phyloP scores from a whole-genome alignment of 2,113 vertebrate species.

The Myotis yumanensis region DNA sequence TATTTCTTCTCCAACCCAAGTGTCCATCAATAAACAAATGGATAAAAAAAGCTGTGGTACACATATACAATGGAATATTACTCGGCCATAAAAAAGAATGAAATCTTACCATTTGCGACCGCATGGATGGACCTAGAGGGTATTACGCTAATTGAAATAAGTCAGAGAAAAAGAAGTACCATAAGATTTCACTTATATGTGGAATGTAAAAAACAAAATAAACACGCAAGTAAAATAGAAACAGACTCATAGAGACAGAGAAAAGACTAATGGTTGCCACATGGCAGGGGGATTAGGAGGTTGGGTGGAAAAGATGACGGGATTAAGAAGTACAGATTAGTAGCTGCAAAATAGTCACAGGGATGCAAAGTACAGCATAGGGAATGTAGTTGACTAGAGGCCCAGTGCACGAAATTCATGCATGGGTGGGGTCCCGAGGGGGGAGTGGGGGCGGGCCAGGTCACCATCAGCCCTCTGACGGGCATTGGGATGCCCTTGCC shows the following conservation, averaged over 20 bases:
- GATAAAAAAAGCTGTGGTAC: not conserved
- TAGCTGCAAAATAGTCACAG: not conserved
- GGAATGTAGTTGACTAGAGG: not conserved
- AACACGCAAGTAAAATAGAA: not conserved
- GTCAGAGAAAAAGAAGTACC: not conserved
- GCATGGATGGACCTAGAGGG: not conserved
- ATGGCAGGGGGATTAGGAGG: not conserved
- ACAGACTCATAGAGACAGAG: not conserved
- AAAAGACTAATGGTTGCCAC: not conserved
- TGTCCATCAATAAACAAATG: not conserved
- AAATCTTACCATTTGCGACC: not conserved
- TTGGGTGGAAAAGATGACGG: not conserved
- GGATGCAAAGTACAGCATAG: not conserved
- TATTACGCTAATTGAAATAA: not conserved
- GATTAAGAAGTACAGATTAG: not conserved
- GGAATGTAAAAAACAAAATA: not conserved
- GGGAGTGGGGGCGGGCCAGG: no score
- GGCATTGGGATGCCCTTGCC: no score
- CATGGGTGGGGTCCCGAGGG: no score
- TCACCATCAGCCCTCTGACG: accelerated
- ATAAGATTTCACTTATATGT: not conserved
- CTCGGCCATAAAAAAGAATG: not conserved
- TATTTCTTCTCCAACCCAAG: not conserved
- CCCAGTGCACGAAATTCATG: no score
- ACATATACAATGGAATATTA: not conserved